Evolutionary conservation across 2,888 invertebrate species (phyloP).

Genomic region (Caenorhabditis becei): DNA sequence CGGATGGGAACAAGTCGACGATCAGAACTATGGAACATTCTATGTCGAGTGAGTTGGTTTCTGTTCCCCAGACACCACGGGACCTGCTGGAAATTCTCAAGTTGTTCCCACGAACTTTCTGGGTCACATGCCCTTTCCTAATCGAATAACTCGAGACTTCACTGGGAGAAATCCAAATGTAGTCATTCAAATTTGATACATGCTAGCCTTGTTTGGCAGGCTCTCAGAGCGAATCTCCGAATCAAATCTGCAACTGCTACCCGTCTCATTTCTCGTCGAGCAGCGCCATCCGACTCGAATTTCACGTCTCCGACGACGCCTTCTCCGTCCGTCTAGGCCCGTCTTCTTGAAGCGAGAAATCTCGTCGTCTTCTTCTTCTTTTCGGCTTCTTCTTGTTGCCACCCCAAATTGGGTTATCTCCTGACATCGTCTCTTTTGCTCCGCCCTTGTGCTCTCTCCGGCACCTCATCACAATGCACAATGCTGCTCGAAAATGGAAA

Average conservation of each 20-base stretch:
- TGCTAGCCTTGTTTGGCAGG: neutral
- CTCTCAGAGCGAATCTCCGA: conserved; percentile 34
- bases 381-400: conserved; percentile 47
- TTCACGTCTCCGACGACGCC: conserved; percentile 18
- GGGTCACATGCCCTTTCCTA: conserved; percentile 9
- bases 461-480: neutral
- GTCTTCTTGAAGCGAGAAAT: conserved; percentile 39
- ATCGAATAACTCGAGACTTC: too few relatives aligned
- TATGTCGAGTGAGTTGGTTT: conserved; percentile 89
- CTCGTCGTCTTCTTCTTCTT: conserved; percentile 18
- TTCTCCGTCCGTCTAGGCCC: too few relatives aligned
- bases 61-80: neutral
- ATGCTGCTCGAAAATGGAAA: conserved; percentile 19
- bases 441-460: conserved; percentile 23
- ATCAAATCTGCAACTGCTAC: conserved; percentile 51
- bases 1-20: conserved; percentile 98
- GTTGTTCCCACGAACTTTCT: neutral
- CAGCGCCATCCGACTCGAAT: conserved; percentile 25
- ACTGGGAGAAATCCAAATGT: too few relatives aligned
- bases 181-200: conserved; percentile 15
- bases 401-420: conserved; percentile 57
- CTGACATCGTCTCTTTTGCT: conserved; percentile 53
- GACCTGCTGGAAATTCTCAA: neutral
- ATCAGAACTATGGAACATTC: conserved; percentile 97
- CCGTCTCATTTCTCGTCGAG: conserved; percentile 21